Conservation (phyloP, 2,113 vertebrate genomes). For the Pterocles burchelli region DNA sequence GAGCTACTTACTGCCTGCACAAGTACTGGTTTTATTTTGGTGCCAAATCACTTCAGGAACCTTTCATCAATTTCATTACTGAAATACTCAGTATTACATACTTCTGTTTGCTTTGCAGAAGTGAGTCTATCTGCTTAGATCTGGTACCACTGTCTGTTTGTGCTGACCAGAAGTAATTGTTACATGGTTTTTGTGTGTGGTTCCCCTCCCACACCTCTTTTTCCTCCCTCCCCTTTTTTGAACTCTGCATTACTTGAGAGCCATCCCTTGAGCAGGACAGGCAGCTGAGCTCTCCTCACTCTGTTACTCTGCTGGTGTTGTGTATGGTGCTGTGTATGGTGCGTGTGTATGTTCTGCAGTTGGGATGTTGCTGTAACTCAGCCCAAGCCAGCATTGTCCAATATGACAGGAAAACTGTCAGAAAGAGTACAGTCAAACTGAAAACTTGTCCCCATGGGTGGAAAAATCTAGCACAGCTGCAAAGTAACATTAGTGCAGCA, state of each 20-base stretch:
- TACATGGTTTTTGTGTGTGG: accelerated
- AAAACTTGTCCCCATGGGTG: background rate
- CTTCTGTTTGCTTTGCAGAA: background rate
- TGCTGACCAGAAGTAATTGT: background rate
- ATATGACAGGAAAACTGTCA: slow-evolving; percentile 37
- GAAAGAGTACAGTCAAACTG: slow-evolving; percentile 3
- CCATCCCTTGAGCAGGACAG: background rate
- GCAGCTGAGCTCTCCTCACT: background rate
- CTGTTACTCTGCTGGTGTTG: background rate
- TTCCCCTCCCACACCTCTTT: accelerated
- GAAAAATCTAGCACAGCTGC: background rate
- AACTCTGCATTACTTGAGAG: background rate
- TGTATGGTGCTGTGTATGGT: background rate
- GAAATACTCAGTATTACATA: background rate
- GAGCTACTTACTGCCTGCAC: background rate
- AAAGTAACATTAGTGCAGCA: background rate
- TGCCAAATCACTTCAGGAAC: background rate
- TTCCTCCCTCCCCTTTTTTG: background rate
- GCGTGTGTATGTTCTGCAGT: background rate
- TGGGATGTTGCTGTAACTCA: slow-evolving; percentile 24
- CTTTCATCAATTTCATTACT: background rate
- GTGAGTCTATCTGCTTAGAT: background rate
- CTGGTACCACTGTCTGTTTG: background rate
- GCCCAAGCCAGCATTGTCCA: background rate
- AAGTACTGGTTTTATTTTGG: background rate